phyloP scores from a whole-genome alignment of 2,113 vertebrate genomes.

The Acrocephalus kingi region DNA sequence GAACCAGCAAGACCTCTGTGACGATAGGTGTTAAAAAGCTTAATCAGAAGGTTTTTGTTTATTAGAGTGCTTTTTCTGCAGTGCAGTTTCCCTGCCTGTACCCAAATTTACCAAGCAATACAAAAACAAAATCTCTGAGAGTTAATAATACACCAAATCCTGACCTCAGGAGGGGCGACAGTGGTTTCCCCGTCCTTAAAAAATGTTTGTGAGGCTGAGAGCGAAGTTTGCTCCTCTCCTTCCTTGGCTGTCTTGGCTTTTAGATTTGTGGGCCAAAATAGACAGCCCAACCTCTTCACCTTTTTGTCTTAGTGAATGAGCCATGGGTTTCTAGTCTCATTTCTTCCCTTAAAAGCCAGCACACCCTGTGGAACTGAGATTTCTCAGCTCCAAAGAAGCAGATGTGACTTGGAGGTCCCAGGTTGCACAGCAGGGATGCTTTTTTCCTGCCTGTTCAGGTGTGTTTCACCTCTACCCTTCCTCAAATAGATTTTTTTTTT shows the following conservation, averaged over 20 bases:
- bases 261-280: not conserved
- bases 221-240: not conserved
- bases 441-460: not conserved
- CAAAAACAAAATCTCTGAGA: not conserved
- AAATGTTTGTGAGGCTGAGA: not conserved
- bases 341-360: not conserved
- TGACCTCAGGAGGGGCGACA: accelerated
- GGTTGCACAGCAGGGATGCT: accelerated
- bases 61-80: not conserved
- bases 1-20: not conserved
- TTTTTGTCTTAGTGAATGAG: not conserved
- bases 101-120: not conserved
- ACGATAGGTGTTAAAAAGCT: not conserved
- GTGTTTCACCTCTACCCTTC: not conserved
- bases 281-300: not conserved
- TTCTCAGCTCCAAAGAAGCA: accelerated
- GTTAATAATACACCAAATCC: not conserved
- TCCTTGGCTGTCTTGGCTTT: not conserved
- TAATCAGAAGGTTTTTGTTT: not conserved
- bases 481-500: not conserved
- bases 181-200: not conserved
- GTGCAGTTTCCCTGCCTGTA: not conserved
- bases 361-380: accelerated
- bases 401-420: not conserved
- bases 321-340: not conserved